phyloP scores from a whole-genome alignment of 2,797 vertebrate genomes.

The Megalops cyprinoides region DNA sequence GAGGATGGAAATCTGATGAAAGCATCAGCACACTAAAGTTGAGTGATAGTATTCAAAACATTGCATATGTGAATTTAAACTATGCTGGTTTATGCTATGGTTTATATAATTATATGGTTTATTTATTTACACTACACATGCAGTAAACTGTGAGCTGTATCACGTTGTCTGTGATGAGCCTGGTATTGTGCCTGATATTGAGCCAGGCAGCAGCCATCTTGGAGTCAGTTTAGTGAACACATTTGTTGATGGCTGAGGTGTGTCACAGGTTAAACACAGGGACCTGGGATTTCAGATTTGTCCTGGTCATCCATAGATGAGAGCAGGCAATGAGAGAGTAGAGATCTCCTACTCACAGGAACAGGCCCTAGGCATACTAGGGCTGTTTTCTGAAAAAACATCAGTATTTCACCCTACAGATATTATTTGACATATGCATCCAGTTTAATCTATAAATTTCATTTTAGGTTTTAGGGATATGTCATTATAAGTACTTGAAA shows the following conservation, averaged over 20 bases:
- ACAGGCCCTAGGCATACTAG: not conserved
- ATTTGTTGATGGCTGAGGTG: constrained; percentile 40
- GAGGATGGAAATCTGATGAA: not conserved
- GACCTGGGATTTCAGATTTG: constrained; percentile 40
- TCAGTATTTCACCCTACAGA: not conserved
- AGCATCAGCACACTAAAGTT: too few relatives aligned
- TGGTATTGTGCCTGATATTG: constrained; percentile 36
- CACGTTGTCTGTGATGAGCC: constrained; percentile 20
- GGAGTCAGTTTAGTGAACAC: constrained; percentile 37
- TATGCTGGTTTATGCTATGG: too few relatives aligned
- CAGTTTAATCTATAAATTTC: not conserved
- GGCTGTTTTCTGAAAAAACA: not conserved
- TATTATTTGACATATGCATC: not conserved
- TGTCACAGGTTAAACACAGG: constrained; percentile 43
- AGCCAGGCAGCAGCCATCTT: constrained; percentile 44
- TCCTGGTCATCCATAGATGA: constrained; percentile 31
- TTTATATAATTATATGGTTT: too few relatives aligned
- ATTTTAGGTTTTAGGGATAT: not conserved
- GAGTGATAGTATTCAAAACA: not conserved
- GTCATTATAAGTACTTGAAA: not conserved
- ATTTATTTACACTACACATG: too few relatives aligned
- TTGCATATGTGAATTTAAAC: too few relatives aligned
- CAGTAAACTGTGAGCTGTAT: not conserved
- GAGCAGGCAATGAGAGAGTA: constrained; percentile 21
- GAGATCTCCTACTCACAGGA: not conserved